Conservation (phyloP, 1,140 invertebrate genomes). For the Papilio polytes region DNA sequence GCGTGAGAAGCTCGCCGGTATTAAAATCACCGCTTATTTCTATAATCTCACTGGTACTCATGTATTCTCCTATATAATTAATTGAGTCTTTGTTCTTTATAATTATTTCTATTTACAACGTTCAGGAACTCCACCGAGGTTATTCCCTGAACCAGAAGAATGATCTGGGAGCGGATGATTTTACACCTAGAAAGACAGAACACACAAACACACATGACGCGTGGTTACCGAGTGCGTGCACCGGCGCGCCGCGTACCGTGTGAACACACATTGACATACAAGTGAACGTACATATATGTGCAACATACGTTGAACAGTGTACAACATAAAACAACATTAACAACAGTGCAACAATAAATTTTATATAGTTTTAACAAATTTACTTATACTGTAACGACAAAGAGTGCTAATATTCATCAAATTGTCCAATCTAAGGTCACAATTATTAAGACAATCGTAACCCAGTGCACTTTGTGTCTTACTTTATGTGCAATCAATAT, state of each 20-base stretch:
- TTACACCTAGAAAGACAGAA: constrained; percentile 82
- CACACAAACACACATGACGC: constrained; percentile 74
- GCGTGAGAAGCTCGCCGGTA: constrained; percentile 76
- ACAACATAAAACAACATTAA: constrained; percentile 9
- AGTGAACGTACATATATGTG: constrained; percentile 30
- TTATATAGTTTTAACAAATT: background rate
- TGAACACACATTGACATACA: constrained; percentile 17
- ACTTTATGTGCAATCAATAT: background rate
- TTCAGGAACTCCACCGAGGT: constrained; percentile 76
- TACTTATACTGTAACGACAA: background rate
- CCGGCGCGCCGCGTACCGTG: constrained; percentile 46
- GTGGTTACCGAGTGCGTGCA: constrained; percentile 64
- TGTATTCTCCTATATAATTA: constrained; percentile 76
- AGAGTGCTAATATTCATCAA: background rate
- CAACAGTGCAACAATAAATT: constrained; percentile 16
- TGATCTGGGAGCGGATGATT: constrained; percentile 82
- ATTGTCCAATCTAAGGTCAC: background rate
- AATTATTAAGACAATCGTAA: background rate
- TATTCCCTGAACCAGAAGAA: constrained; percentile 84
- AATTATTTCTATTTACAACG: constrained; percentile 77
- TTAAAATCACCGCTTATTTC: constrained; percentile 80
- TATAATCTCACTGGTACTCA: constrained; percentile 83
- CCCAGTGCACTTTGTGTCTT: constrained; percentile 1
- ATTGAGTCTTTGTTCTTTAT: constrained; percentile 83
- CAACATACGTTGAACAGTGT: constrained; percentile 3